These are phyloP conservation scores for Coreoperca whiteheadi DNA, from an alignment of 2,113 vertebrate species.

Conservation along the genomic window DNA sequence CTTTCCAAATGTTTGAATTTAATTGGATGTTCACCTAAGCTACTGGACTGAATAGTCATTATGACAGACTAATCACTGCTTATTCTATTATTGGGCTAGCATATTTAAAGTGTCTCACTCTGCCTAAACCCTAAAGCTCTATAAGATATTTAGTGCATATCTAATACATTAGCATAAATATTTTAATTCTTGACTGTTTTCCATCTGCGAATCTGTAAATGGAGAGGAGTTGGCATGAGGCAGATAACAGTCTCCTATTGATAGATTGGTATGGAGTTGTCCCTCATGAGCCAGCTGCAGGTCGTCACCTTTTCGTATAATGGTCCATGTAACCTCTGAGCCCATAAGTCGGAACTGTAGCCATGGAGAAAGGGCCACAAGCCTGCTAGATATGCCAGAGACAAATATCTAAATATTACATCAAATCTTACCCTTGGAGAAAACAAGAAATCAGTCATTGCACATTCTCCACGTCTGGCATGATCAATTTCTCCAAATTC, in stretches of 20 bases:
- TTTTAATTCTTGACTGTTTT: background rate
- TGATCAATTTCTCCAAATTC: background rate
- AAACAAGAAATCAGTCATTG: background rate
- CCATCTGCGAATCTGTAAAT: background rate
- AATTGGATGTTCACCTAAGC: constrained; percentile 13
- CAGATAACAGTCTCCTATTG: background rate
- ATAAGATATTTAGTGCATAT: background rate
- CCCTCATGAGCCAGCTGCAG: background rate
- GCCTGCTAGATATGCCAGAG: background rate
- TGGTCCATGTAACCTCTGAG: background rate
- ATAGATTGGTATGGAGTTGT: too few relatives aligned
- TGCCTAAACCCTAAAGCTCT: background rate
- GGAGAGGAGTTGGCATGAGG: background rate
- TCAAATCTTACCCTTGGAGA: background rate
- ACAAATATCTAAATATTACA: background rate
- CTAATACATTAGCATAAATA: background rate
- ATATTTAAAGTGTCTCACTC: background rate
- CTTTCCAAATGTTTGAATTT: constrained; percentile 21
- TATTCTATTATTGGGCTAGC: background rate
- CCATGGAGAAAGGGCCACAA: background rate
- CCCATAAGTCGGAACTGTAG: background rate
- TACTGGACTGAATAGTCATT: background rate
- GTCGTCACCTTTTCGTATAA: background rate
- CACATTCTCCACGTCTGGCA: background rate
- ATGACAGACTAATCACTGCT: background rate